Evolutionary conservation across 2,888 invertebrate genomes (phyloP).

Genomic region (Acronicta leporina): DNA sequence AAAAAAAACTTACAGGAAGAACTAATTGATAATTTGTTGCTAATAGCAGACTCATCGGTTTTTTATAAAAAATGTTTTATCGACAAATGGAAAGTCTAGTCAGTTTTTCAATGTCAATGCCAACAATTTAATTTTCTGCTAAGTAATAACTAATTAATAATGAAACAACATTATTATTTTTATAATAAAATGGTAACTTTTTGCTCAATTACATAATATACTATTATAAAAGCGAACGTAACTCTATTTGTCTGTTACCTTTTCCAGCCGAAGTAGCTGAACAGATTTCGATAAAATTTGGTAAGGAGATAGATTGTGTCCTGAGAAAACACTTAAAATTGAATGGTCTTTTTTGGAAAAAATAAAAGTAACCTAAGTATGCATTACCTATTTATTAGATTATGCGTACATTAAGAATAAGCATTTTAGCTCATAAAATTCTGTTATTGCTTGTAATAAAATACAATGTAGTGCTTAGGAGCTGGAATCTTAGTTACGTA

Average conservation of each 20-base stretch:
- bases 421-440: not conserved
- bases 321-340: too few species aligned
- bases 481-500: not conserved
- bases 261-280: too few species aligned
- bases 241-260: too few species aligned
- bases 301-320: too few species aligned
- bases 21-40: slow-evolving; percentile 30
- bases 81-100: slow-evolving; percentile 5
- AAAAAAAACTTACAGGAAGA: slow-evolving; percentile 29
- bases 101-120: slow-evolving; percentile 19
- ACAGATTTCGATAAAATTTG: too few species aligned
- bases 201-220: too few species aligned
- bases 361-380: too few species aligned
- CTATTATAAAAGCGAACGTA: too few species aligned
- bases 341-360: too few species aligned
- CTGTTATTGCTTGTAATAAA: not conserved
- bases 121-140: slow-evolving; percentile 12
- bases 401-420: not conserved
- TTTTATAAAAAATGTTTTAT: slow-evolving; percentile 10
- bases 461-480: slow-evolving; percentile 1
- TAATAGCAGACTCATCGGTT: slow-evolving; percentile 14
- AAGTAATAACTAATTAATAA: not conserved
- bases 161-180: too few species aligned
- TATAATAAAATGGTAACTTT: too few species aligned
- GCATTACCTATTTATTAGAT: too few species aligned